Conservation (phyloP, 2,797 vertebrate genomes). For the Manis crassicaudata region DNA sequence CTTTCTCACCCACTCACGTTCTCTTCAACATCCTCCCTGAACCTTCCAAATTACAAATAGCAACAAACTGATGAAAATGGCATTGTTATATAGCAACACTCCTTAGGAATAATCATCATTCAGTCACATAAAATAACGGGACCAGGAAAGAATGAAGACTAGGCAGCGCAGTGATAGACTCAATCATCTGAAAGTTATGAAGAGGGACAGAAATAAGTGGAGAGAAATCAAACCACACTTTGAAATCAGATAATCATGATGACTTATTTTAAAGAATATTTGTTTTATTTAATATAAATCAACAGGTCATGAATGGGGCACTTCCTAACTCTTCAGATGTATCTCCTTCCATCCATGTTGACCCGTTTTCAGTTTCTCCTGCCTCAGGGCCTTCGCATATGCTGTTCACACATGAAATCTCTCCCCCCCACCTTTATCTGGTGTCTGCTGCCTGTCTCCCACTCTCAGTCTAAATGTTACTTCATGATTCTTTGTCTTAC, state of each 20-base stretch:
- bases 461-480: neutral
- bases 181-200: neutral
- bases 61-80: conserved; percentile 35
- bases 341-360: neutral
- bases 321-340: neutral
- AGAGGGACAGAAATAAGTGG: neutral
- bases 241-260: neutral
- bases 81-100: neutral
- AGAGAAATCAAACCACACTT: neutral
- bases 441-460: neutral
- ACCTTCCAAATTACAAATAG: conserved; percentile 49
- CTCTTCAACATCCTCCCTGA: conserved; percentile 10
- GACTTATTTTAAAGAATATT: neutral
- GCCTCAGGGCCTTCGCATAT: accelerated
- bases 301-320: neutral
- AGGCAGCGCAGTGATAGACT: neutral
- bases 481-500: neutral
- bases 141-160: neutral
- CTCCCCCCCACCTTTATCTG: neutral
- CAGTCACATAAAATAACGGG: neutral
- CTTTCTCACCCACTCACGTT: conserved; percentile 35
- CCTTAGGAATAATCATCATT: neutral
- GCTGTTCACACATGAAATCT: neutral
- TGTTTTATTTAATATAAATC: neutral
- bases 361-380: neutral